These are phyloP conservation scores for Isaurus tuberculatus DNA, from an alignment of 92 coral and sea anemone genomes.

Conservation along the genomic window DNA sequence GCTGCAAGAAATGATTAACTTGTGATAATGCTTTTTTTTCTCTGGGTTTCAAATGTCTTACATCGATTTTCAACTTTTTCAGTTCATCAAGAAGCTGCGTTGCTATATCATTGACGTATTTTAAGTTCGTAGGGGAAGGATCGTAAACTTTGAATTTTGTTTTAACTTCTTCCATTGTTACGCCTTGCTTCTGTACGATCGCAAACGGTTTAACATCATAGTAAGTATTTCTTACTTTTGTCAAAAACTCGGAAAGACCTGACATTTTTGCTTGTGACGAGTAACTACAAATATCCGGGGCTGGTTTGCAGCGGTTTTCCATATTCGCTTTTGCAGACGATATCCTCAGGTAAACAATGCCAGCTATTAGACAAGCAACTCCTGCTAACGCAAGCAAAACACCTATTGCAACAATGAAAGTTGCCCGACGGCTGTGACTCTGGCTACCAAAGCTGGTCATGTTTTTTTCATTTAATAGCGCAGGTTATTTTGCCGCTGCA, in stretches of 20 bases:
- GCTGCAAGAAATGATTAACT: conserved; percentile 74
- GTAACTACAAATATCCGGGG: conserved; percentile 51
- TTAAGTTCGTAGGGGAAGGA: conserved; percentile 71
- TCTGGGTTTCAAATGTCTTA: conserved; percentile 69
- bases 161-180: conserved; percentile 51
- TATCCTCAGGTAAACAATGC: not conserved
- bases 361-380: conserved; percentile 34
- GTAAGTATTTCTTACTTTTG: conserved; percentile 69
- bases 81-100: conserved; percentile 57
- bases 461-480: not conserved
- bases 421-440: conserved; percentile 2
- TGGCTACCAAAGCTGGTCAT: conserved; percentile 24
- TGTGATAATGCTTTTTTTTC: conserved; percentile 80
- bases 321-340: not conserved
- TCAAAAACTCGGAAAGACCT: conserved; percentile 72
- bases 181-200: conserved; percentile 55
- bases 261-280: conserved; percentile 70
- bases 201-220: conserved; percentile 65
- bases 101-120: conserved; percentile 73
- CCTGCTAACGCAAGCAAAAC: conserved; percentile 18
- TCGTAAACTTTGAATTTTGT: conserved; percentile 65
- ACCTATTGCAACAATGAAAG: not conserved
- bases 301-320: conserved; percentile 5
- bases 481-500: not conserved
- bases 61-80: conserved; percentile 41